These are phyloP conservation scores for Harmothoe impar DNA, from an alignment of 2,888 invertebrate genomes.

Conservation along the genomic window DNA sequence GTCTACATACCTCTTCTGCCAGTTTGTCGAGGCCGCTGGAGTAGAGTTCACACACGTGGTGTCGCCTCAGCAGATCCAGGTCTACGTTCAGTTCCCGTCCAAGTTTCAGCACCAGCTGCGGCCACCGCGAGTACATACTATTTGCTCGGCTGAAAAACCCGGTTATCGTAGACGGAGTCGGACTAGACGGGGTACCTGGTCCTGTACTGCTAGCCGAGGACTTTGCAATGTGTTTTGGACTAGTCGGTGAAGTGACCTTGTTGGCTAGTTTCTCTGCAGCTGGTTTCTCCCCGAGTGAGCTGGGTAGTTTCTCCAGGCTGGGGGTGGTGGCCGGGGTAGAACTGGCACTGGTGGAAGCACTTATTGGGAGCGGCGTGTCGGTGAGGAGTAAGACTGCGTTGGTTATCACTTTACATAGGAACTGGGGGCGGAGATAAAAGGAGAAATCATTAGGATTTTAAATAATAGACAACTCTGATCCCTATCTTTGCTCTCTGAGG, in stretches of 20 bases:
- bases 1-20: conserved; percentile 88
- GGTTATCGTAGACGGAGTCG: neutral
- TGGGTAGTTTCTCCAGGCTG: neutral
- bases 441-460: neutral
- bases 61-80: conserved; percentile 89
- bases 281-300: neutral
- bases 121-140: conserved; percentile 85
- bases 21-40: conserved; percentile 86
- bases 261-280: neutral
- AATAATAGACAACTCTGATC: conserved; percentile 14
- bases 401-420: conserved; percentile 89
- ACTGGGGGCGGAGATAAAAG: conserved; percentile 79
- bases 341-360: conserved; percentile 31
- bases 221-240: neutral
- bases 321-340: conserved; percentile 54
- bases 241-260: neutral
- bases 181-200: neutral
- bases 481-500: too few relatives aligned
- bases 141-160: neutral
- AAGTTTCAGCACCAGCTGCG: conserved; percentile 88
- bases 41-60: conserved; percentile 89
- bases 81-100: conserved; percentile 91
- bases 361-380: conserved; percentile 57
- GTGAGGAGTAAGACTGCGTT: conserved; percentile 89
- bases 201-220: neutral